Evolutionary conservation across 2,888 invertebrate genomes (phyloP).

Genomic region (Ceratothoa steindachneri): DNA sequence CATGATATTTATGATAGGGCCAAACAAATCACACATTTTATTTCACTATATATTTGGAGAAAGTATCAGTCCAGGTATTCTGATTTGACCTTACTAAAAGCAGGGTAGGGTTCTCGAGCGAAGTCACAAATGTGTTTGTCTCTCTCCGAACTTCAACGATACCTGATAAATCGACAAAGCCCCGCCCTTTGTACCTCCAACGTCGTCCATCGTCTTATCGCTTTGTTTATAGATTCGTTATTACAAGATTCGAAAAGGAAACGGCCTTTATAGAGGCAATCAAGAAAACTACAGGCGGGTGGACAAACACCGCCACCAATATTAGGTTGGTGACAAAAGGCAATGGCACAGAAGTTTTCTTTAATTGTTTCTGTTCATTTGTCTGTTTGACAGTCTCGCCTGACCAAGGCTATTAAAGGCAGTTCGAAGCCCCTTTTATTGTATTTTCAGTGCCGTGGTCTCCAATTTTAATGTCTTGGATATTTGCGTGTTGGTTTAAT

Average conservation of each 20-base stretch:
- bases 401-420: too few species aligned
- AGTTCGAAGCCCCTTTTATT: too few species aligned
- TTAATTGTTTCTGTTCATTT: too few species aligned
- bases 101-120: not conserved
- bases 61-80: not conserved
- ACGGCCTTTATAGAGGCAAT: conserved; percentile 11
- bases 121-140: not conserved
- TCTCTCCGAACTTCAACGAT: not conserved
- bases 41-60: conserved; percentile 7
- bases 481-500: too few species aligned
- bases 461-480: too few species aligned
- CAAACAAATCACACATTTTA: conserved; percentile 6
- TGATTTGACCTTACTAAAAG: not conserved
- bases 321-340: too few species aligned
- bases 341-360: too few species aligned
- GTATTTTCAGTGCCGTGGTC: too few species aligned
- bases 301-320: too few species aligned
- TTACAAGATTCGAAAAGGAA: not conserved
- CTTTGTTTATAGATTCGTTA: not conserved
- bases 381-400: too few species aligned
- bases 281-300: too few species aligned
- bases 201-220: not conserved
- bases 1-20: not conserved
- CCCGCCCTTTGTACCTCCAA: conserved; percentile 1
- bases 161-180: not conserved